phyloP scores from a whole-genome alignment of 1,140 invertebrate species.

The Zelostemma sp. region DNA sequence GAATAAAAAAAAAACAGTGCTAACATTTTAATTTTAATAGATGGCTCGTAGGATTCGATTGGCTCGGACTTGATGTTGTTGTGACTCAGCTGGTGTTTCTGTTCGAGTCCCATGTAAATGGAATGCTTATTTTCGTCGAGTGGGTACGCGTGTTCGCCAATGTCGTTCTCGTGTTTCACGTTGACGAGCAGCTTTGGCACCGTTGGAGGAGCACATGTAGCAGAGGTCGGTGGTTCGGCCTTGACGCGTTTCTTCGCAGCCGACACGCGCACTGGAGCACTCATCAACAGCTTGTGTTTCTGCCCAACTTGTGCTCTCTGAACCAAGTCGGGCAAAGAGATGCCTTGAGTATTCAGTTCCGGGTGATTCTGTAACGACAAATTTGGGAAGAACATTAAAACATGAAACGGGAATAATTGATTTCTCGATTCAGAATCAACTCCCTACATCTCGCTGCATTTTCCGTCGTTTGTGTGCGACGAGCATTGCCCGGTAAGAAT shows the following conservation, averaged over 20 bases:
- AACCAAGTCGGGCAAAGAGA: constrained; percentile 74
- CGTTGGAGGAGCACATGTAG: constrained; percentile 26
- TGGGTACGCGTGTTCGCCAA: constrained; percentile 58
- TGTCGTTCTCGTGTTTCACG: constrained; percentile 61
- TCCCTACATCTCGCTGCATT: constrained; percentile 70
- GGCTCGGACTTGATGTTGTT: constrained; percentile 57
- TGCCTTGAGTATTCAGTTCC: constrained; percentile 73
- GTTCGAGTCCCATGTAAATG: constrained; percentile 45
- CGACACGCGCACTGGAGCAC: constrained; percentile 48
- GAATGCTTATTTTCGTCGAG: constrained; percentile 60
- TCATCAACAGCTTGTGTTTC: constrained; percentile 62
- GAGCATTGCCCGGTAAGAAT: constrained; percentile 78
- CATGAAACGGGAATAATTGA: too few relatives aligned
- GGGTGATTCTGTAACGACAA: constrained; percentile 66
- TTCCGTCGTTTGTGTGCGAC: constrained; percentile 75
- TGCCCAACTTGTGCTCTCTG: constrained; percentile 68
- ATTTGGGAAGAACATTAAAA: too few relatives aligned
- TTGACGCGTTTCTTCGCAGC: constrained; percentile 64
- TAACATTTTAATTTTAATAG: constrained; percentile 58
- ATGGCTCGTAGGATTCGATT: constrained; percentile 53
- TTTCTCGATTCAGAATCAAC: too few relatives aligned
- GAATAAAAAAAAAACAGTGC: background rate
- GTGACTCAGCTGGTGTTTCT: constrained; percentile 29
- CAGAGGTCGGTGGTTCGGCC: constrained; percentile 47
- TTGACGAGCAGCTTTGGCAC: constrained; percentile 41